Percentiles rank a stretch among this genome's conserved stretches.
These are phyloP conservation scores for Pectinophora gossypiella DNA, from an alignment of 1,140 invertebrate species.

Conservation along the genomic window DNA sequence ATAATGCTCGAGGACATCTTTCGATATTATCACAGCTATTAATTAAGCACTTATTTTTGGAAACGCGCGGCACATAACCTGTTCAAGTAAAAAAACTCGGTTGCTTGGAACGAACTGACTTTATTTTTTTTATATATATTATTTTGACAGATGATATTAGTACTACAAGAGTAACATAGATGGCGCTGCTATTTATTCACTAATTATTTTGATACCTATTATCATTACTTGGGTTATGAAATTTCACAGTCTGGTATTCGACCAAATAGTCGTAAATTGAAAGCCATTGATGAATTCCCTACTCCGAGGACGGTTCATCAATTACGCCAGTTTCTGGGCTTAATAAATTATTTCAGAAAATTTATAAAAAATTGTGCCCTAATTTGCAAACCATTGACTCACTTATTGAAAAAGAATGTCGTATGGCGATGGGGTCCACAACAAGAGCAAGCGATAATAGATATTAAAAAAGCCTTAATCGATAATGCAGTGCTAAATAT, in stretches of 20 bases:
- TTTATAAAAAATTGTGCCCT: not conserved
- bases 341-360: not conserved
- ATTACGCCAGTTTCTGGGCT: not conserved
- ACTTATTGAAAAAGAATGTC: slow-evolving; percentile 19
- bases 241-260: not conserved
- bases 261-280: not conserved
- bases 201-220: no score
- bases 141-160: no score
- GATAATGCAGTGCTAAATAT: not conserved
- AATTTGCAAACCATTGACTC: not conserved
- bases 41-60: not conserved
- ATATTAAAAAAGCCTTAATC: slow-evolving; percentile 1
- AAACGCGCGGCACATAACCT: not conserved
- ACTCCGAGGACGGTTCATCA: not conserved
- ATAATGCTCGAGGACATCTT: not conserved
- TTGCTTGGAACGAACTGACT: no score
- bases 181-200: no score
- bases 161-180: no score
- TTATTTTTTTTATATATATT: no score
- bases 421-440: slow-evolving; percentile 14
- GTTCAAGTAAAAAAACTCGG: not conserved
- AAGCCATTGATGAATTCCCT: not conserved
- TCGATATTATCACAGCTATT: not conserved
- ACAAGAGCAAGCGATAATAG: slow-evolving; percentile 2
- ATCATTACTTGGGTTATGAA: not conserved